Evolutionary conservation across 2,113 vertebrate genomes (phyloP), one percentile per base, ranked within the genome.

Genomic region (Gnathonemus echidnorhynchus): DNA sequence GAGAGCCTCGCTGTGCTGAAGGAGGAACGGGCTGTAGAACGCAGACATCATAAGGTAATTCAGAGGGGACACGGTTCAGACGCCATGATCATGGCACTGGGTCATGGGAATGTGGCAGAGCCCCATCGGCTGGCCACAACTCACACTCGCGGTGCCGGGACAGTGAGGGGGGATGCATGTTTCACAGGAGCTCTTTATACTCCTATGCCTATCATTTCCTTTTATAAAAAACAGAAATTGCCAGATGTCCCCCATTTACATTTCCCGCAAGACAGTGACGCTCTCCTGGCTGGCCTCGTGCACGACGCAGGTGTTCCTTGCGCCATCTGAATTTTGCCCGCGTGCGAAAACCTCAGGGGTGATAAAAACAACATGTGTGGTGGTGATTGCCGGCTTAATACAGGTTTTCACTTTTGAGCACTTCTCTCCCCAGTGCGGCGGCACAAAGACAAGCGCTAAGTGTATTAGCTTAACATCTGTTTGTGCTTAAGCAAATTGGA

Each of bases 231-330:
- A 53, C 46, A 35, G 13, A 88, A n/a, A 74, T 13, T 1, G 52
- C 77, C 89, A 86, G 80, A 89, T 89, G 89, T 62, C 56, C 24
- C 21, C 89, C 80, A 56, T 84, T 89, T 85, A 62, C 52, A 56
- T 86, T 13, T 84, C 80, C 89, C n/a, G 17, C 11, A 62, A 89
- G 89, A 85, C 5, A 46, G 53, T 5, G 88, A 5, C 7, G 46
- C 80, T 15, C 49, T 21, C 13, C 84, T 1, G 48, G 45, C 56
- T 58, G 6, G 58, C 90, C 91, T 56, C 45, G 42, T 53, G 90
- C 89, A 90, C 42, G 83, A 88, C 74, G 39, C 88, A 91, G 89
- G 92, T 91, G 80, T 90, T 89, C 90, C 42, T 89, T 80, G n/a
- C 88, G n/a, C 62, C 46, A 86, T 92, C 90, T 88, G 42, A 80